Evolutionary conservation across 2,113 vertebrate species (phyloP).

Genomic region (Hyla sarda): DNA sequence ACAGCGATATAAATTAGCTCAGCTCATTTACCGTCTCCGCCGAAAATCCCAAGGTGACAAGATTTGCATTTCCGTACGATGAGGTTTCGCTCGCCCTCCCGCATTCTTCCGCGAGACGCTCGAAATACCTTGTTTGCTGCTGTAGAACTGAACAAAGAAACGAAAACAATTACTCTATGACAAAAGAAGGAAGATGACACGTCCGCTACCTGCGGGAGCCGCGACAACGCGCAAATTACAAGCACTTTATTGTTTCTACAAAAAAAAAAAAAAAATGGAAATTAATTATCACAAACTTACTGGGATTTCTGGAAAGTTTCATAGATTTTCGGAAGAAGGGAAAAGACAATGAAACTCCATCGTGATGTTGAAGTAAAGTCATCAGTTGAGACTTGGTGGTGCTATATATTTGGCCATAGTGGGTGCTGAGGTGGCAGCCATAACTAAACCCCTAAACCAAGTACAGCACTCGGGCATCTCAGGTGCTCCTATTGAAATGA

Average conservation of each 20-base stretch:
- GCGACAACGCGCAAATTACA: neutral
- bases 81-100: neutral
- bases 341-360: neutral
- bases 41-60: constrained; percentile 3
- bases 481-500: no score
- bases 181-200: neutral
- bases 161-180: constrained; percentile 13
- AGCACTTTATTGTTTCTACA: neutral
- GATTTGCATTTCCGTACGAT: constrained; percentile 3
- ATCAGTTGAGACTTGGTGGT: neutral
- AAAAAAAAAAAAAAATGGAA: neutral
- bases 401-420: neutral
- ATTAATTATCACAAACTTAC: neutral
- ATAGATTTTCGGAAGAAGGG: neutral
- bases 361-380: neutral
- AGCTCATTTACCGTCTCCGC: constrained; percentile 2
- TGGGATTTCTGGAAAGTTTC: neutral
- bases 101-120: neutral
- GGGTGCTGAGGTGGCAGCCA: neutral
- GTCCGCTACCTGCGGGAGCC: neutral
- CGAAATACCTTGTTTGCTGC: neutral
- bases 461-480: no score
- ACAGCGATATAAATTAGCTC: constrained; percentile 9
- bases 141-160: constrained; percentile 14
- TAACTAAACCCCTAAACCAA: no score